A percentile compares a stretch with the other conserved stretches of the same genome.
Conservation (phyloP, 1,140 invertebrate species). For the Micrasema longulum region DNA sequence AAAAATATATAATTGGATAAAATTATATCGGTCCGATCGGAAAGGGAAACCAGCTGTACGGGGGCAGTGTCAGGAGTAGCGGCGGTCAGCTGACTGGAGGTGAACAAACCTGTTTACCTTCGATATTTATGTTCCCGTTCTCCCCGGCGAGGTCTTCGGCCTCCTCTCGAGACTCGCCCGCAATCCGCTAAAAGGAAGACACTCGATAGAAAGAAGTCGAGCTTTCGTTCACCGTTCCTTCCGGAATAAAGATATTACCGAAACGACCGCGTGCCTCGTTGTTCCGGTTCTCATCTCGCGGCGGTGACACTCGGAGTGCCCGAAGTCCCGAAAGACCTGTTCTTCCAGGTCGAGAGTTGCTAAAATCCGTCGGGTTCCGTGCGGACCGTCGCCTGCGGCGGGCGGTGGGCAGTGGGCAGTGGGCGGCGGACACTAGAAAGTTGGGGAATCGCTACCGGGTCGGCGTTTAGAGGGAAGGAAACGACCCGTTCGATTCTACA, state of each 20-base stretch:
- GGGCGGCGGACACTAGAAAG: too few relatives aligned
- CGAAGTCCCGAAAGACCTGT: conserved; percentile 46
- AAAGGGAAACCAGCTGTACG: neutral
- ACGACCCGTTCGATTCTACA: too few relatives aligned
- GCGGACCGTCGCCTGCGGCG: neutral
- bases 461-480: too few relatives aligned
- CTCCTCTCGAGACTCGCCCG: neutral
- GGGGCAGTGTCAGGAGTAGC: neutral
- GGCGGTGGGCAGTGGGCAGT: neutral
- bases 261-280: neutral
- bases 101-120: conserved; percentile 49
- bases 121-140: conserved; percentile 39
- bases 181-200: neutral
- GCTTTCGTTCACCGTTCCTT: neutral
- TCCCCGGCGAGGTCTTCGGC: conserved; percentile 40
- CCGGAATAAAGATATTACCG: neutral
- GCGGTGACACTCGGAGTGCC: conserved; percentile 9
- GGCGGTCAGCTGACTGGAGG: conserved; percentile 45
- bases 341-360: conserved; percentile 20
- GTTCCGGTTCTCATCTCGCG: neutral
- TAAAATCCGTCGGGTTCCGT: conserved; percentile 1
- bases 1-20: too few relatives aligned
- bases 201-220: neutral
- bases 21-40: too few relatives aligned
- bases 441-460: too few relatives aligned